A percentile compares a stretch with the other conserved stretches of the same genome.
These are phyloP conservation scores for Pelecanus crispus DNA, from an alignment of 2,113 vertebrate genomes.

Conservation along the genomic window DNA sequence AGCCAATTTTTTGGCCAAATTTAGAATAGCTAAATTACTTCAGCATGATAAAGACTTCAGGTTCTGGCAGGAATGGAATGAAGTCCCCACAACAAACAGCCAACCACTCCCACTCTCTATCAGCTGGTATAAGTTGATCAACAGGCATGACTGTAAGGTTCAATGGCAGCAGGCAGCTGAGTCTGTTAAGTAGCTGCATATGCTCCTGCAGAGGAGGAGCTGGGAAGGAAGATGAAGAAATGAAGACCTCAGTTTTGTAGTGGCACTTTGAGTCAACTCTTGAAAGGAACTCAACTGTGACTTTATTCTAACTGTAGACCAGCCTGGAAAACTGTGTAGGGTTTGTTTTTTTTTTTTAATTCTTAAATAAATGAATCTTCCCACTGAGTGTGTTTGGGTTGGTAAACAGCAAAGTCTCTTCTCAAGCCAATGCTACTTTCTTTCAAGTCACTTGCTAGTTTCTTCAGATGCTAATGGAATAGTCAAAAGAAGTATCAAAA, in stretches of 20 bases:
- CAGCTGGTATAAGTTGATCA: not conserved
- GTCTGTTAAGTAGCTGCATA: not conserved
- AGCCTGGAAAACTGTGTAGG: not conserved
- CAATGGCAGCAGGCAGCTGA: not conserved
- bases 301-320: not conserved
- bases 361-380: not conserved
- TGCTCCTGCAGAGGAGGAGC: not conserved
- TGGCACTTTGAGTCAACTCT: not conserved
- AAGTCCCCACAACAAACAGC: not conserved
- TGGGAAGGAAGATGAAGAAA: not conserved
- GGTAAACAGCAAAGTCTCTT: not conserved
- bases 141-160: not conserved
- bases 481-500: not conserved
- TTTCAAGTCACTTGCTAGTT: not conserved
- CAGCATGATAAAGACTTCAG: not conserved
- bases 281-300: not conserved
- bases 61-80: not conserved
- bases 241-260: not conserved
- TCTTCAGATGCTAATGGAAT: not conserved
- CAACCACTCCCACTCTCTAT: not conserved
- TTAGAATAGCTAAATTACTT: not conserved
- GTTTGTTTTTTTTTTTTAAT: not conserved
- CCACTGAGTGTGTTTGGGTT: not conserved
- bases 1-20: not conserved
- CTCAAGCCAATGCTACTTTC: not conserved